A percentile compares a stretch with the other conserved stretches of the same genome.
phyloP scores from a whole-genome alignment of 2,888 invertebrate genomes.

The Onchidella celtica region DNA sequence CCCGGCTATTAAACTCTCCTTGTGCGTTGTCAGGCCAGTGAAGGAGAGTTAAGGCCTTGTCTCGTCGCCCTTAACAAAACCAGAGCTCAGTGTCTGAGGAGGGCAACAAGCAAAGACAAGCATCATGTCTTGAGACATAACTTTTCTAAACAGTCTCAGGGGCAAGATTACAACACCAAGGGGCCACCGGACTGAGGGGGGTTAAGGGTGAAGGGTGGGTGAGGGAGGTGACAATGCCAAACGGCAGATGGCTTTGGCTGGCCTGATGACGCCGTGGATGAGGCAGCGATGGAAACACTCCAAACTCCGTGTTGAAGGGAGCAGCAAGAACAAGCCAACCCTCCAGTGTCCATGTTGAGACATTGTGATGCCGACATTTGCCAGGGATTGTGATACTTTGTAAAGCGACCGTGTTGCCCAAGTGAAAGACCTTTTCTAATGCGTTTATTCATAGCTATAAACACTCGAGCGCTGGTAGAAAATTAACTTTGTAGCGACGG shows the following conservation, averaged over 20 bases:
- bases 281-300: slow-evolving; percentile 30
- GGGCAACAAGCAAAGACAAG: too few relatives aligned
- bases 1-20: too few relatives aligned
- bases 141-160: too few relatives aligned
- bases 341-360: slow-evolving; percentile 27
- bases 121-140: too few relatives aligned
- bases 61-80: too few relatives aligned
- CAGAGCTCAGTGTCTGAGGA: too few relatives aligned
- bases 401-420: neutral
- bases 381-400: slow-evolving; percentile 12
- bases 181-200: too few relatives aligned
- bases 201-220: too few relatives aligned
- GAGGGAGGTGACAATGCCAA: too few relatives aligned
- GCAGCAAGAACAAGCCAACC: neutral
- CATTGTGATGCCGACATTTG: slow-evolving; percentile 40
- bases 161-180: too few relatives aligned
- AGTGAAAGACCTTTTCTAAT: slow-evolving; percentile 20
- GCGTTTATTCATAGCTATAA: slow-evolving; percentile 31
- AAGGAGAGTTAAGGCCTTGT: too few relatives aligned
- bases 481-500: slow-evolving; percentile 31
- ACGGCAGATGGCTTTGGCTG: slow-evolving; percentile 40
- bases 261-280: slow-evolving; percentile 42
- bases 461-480: slow-evolving; percentile 30
- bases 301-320: slow-evolving; percentile 19
- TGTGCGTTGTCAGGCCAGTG: too few relatives aligned